Percentiles rank a stretch among this genome's conserved stretches.
Conservation (phyloP, 2,888 invertebrate species). For the Dynastes hyllus region DNA sequence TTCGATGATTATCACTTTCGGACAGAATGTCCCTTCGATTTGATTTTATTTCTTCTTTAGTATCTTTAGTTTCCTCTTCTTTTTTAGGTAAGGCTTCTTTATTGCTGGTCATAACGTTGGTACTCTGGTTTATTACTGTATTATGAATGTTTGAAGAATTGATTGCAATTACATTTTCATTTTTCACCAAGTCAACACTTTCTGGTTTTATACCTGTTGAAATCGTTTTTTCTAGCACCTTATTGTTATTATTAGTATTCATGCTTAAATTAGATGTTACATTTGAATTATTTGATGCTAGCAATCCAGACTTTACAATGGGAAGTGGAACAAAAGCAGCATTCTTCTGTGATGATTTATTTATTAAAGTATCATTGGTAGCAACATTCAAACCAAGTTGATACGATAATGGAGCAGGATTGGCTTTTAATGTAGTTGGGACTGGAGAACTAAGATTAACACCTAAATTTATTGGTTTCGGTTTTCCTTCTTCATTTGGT, state of each 20-base stretch:
- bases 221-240: neutral
- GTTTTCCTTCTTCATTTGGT: conserved; percentile 9
- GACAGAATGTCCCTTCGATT: conserved; percentile 58
- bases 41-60: conserved; percentile 50
- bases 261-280: conserved; percentile 9
- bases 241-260: conserved; percentile 9
- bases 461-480: conserved; percentile 17
- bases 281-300: neutral
- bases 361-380: conserved; percentile 12
- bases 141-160: neutral
- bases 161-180: neutral
- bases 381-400: conserved; percentile 51
- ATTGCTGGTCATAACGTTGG: neutral
- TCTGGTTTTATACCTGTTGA: neutral
- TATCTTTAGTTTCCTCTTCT: conserved; percentile 45
- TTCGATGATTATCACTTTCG: conserved; percentile 37
- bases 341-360: conserved; percentile 8
- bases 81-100: conserved; percentile 38
- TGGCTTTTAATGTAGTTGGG: conserved; percentile 20
- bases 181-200: neutral
- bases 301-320: conserved; percentile 47
- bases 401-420: conserved; percentile 53
- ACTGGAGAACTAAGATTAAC: neutral
- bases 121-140: neutral
- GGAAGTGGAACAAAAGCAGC: conserved; percentile 50